These are phyloP conservation scores for Sinotaia quadrata DNA, from an alignment of 2,888 invertebrate genomes.

Conservation along the genomic window DNA sequence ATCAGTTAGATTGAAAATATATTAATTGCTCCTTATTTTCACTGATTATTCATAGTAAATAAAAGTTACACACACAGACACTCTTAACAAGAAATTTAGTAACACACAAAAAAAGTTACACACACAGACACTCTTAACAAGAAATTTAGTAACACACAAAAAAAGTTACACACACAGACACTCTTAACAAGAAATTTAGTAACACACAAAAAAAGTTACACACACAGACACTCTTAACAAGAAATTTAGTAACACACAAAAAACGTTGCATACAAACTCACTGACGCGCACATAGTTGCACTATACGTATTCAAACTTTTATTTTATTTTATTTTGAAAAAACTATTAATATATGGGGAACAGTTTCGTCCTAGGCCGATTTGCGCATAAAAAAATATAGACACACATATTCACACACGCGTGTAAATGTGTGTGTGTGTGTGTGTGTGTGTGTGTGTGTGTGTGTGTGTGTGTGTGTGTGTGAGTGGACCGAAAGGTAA, in stretches of 20 bases:
- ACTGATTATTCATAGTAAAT: too few species aligned
- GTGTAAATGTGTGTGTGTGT: background rate
- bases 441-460: background rate
- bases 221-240: background rate
- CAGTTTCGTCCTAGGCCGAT: too few species aligned
- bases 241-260: background rate
- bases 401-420: background rate
- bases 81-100: background rate
- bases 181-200: too few species aligned
- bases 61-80: slow-evolving; percentile 2
- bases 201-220: background rate
- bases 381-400: too few species aligned
- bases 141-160: background rate
- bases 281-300: background rate
- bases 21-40: too few species aligned
- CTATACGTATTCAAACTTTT: too few species aligned
- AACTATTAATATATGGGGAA: too few species aligned
- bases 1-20: too few species aligned
- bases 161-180: slow-evolving; percentile 8
- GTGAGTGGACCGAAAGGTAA: too few species aligned
- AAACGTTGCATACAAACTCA: background rate
- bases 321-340: too few species aligned
- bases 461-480: background rate
- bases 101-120: slow-evolving; percentile 5
- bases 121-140: background rate